phyloP scores from a whole-genome alignment of 2,888 invertebrate genomes.

The Hypsopygia costalis region DNA sequence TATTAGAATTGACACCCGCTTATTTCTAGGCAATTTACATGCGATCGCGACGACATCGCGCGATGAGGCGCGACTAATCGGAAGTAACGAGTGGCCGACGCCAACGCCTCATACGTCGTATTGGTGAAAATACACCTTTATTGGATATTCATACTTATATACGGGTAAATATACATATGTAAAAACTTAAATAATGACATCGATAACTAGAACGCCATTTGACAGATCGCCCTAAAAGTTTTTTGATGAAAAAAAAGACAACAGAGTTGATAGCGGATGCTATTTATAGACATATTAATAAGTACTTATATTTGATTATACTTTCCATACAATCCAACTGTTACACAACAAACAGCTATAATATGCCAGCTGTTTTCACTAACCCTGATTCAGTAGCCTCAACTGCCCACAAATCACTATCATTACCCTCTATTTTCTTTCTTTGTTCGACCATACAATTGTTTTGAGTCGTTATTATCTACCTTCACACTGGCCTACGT shows the following conservation, averaged over 20 bases:
- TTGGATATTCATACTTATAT: too few relatives aligned
- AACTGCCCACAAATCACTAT: slow-evolving; percentile 43
- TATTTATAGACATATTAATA: too few relatives aligned
- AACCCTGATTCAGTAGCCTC: slow-evolving; percentile 35
- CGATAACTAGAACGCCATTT: too few relatives aligned
- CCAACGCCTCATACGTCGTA: slow-evolving; percentile 13
- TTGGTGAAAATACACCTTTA: neutral
- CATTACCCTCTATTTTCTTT: slow-evolving; percentile 51
- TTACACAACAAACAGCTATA: too few relatives aligned
- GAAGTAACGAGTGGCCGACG: slow-evolving; percentile 42
- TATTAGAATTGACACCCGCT: slow-evolving; percentile 6
- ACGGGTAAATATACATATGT: too few relatives aligned
- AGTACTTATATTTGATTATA: too few relatives aligned
- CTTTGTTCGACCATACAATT: slow-evolving; percentile 39
- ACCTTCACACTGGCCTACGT: slow-evolving; percentile 15
- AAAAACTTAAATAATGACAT: too few relatives aligned
- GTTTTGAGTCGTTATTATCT: slow-evolving; percentile 27
- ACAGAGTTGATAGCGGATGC: too few relatives aligned
- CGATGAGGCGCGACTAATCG: slow-evolving; percentile 54
- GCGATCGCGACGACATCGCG: slow-evolving; percentile 8
- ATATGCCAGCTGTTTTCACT: slow-evolving; percentile 7
- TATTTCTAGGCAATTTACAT: slow-evolving; percentile 8
- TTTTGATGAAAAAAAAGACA: too few relatives aligned
- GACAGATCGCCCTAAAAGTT: too few relatives aligned
- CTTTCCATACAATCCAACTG: too few relatives aligned